Evolutionary conservation across 2,888 invertebrate species (phyloP).

Genomic region (Podotricha telesiphe): DNA sequence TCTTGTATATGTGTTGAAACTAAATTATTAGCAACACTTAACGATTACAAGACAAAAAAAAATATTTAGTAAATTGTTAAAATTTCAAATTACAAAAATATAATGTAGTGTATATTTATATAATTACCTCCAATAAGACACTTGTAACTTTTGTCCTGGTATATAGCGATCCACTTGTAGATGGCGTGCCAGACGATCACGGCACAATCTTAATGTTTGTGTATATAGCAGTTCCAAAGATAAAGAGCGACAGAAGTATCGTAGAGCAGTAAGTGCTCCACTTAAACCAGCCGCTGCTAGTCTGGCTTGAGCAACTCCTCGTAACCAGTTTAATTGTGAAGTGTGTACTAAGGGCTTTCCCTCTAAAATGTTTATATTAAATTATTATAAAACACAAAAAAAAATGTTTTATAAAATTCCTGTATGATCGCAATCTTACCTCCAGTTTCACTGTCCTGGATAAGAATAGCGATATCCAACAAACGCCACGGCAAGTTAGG

Average conservation of each 20-base stretch:
- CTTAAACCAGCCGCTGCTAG: conserved; percentile 91
- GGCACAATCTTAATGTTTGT: conserved; percentile 93
- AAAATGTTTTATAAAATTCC: neutral
- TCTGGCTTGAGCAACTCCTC: conserved; percentile 96
- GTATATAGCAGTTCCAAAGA: conserved; percentile 96
- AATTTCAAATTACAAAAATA: too few relatives aligned
- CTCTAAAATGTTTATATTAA: conserved; percentile 81
- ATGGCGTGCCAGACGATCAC: conserved; percentile 94
- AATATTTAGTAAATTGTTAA: too few relatives aligned
- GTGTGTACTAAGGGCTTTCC: conserved; percentile 98
- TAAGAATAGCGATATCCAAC: conserved; percentile 96
- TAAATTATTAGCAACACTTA: too few relatives aligned
- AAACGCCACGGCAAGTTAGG: conserved; percentile 97
- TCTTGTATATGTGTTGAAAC: too few relatives aligned
- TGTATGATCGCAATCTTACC: conserved; percentile 73
- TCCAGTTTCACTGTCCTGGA: conserved; percentile 98
- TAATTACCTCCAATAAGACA: conserved; percentile 96
- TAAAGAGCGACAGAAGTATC: conserved; percentile 96
- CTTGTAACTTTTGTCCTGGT: conserved; percentile 93
- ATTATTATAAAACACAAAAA: neutral
- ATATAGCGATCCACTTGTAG: conserved; percentile 95
- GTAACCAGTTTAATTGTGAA: conserved; percentile 95
- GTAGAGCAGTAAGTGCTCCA: conserved; percentile 86
- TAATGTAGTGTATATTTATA: neutral
- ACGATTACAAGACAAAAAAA: too few relatives aligned